Conservation (phyloP, 2,113 vertebrate genomes). For the Pteropus alecto region DNA sequence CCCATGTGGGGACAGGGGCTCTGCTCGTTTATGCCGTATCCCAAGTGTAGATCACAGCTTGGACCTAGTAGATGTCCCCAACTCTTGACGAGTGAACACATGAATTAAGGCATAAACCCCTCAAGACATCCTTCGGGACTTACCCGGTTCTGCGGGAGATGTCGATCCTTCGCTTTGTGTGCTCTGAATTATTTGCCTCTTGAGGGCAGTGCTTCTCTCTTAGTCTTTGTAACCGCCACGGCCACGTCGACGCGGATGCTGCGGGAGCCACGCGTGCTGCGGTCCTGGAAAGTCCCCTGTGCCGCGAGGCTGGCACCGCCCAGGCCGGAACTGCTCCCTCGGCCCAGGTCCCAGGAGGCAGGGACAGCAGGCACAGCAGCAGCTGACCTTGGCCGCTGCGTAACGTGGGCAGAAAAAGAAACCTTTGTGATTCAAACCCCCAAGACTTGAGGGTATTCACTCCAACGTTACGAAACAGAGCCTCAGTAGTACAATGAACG, state of each 20-base stretch:
- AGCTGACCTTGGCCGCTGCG: background rate
- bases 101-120: background rate
- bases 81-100: background rate
- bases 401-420: background rate
- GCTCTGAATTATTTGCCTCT: background rate
- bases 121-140: background rate
- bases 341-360: background rate
- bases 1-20: rapidly evolving
- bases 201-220: background rate
- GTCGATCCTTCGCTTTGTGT: background rate
- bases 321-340: background rate
- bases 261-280: background rate
- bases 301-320: rapidly evolving
- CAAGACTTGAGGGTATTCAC: background rate
- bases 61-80: background rate
- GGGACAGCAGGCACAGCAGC: background rate
- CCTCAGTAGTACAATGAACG: too few species aligned
- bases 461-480: background rate
- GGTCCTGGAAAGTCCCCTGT: background rate
- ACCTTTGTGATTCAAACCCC: background rate
- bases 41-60: too few species aligned
- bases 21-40: background rate
- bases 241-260: background rate
- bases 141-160: background rate
- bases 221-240: rapidly evolving